Conservation (phyloP, 2,797 vertebrate genomes). For the Sebastes oblongus region DNA sequence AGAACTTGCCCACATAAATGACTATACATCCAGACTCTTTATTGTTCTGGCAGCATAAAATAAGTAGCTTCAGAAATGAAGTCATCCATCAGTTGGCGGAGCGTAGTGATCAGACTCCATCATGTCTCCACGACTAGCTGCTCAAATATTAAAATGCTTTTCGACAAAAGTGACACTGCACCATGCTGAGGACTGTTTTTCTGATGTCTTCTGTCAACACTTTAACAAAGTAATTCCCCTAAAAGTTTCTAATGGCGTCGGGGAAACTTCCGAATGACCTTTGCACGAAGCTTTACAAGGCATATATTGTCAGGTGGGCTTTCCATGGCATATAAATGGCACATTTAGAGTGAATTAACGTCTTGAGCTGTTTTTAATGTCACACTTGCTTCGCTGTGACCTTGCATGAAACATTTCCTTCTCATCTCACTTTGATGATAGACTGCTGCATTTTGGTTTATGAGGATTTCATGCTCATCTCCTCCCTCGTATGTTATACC, state of each 20-base stretch:
- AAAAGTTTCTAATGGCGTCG: conserved; percentile 67
- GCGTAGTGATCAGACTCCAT: conserved; percentile 17
- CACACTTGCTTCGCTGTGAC: conserved; percentile 80
- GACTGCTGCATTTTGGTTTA: conserved; percentile 80
- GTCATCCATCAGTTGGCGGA: conserved; percentile 21
- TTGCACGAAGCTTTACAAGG: conserved; percentile 69
- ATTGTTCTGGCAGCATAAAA: conserved; percentile 36
- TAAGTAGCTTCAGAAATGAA: conserved; percentile 34
- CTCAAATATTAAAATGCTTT: conserved; percentile 48
- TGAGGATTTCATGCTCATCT: conserved; percentile 79
- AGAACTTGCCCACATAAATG: conserved; percentile 16
- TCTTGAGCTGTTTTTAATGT: conserved; percentile 83
- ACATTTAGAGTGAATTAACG: conserved; percentile 81
- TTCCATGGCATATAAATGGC: conserved; percentile 76
- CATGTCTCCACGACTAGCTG: conserved; percentile 18
- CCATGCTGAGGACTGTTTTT: not conserved
- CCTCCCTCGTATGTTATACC: conserved; percentile 71
- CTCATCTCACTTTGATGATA: conserved; percentile 75
- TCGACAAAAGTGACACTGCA: conserved; percentile 15
- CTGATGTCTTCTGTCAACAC: conserved; percentile 36
- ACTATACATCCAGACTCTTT: conserved; percentile 31
- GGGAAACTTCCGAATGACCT: conserved; percentile 78
- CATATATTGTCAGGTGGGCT: conserved; percentile 76
- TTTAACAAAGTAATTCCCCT: conserved; percentile 31
- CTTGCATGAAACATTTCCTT: conserved; percentile 79